Evolutionary conservation across 2,888 invertebrate genomes (phyloP).

Genomic region (Rhagonycha fulva): DNA sequence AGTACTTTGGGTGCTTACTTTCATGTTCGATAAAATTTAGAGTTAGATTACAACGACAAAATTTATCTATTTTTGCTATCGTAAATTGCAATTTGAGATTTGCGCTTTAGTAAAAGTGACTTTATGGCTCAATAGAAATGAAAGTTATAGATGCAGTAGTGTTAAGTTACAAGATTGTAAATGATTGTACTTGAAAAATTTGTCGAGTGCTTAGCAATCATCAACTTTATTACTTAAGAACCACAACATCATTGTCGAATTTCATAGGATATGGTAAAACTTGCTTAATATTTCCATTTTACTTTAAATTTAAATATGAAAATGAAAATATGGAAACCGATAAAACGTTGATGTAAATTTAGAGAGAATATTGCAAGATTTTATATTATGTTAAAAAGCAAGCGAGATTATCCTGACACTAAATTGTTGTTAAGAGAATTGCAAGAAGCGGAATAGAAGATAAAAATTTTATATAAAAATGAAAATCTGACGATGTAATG

Average conservation of each 20-base stretch:
- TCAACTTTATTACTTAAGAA: background rate
- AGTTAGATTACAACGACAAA: slow-evolving; percentile 24
- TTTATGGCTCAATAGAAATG: background rate
- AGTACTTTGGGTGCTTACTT: slow-evolving; percentile 25
- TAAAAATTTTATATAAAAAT: slow-evolving; percentile 21
- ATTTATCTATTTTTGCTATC: slow-evolving; percentile 27
- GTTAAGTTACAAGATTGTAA: background rate
- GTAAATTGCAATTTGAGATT: slow-evolving; percentile 23
- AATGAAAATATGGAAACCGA: slow-evolving; percentile 23
- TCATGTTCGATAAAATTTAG: slow-evolving; percentile 33
- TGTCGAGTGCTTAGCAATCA: background rate
- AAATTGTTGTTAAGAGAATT: slow-evolving; percentile 27
- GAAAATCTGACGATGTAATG: slow-evolving; percentile 20
- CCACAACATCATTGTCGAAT: background rate
- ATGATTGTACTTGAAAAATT: background rate
- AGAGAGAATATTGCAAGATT: slow-evolving; percentile 22
- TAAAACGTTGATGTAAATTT: slow-evolving; percentile 25
- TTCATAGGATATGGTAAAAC: background rate
- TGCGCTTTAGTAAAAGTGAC: slow-evolving; percentile 13
- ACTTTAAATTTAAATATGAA: slow-evolving; percentile 6
- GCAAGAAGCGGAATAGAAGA: slow-evolving; percentile 19
- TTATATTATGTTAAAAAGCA: slow-evolving; percentile 28
- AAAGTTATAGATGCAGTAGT: background rate
- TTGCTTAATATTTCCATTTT: background rate
- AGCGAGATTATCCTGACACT: slow-evolving; percentile 25